Evolutionary conservation across 2,797 vertebrate genomes (phyloP).

Genomic region (Morus bassanus): DNA sequence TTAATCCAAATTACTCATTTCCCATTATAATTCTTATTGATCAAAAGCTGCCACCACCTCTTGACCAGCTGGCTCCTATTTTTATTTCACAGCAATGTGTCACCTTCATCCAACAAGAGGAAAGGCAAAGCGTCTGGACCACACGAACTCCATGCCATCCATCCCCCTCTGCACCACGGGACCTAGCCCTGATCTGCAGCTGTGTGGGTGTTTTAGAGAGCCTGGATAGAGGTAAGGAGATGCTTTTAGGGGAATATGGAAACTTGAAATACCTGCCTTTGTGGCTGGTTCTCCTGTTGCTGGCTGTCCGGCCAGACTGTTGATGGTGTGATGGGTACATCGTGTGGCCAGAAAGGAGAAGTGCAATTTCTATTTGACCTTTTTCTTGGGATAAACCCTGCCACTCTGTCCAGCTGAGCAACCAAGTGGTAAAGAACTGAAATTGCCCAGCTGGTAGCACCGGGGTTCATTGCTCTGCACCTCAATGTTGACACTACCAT

Average conservation of each 20-base stretch:
- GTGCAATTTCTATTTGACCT: background rate
- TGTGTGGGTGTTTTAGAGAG: background rate
- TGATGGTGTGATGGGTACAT: conserved; percentile 7
- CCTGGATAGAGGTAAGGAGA: background rate
- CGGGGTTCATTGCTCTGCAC: background rate
- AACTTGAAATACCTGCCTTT: background rate
- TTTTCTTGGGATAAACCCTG: background rate
- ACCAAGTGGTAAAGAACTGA: background rate
- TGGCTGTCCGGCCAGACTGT: background rate
- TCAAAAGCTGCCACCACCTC: background rate
- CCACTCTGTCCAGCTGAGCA: background rate
- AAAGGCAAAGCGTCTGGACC: background rate
- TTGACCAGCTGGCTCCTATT: background rate
- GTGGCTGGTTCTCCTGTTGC: fast-evolving
- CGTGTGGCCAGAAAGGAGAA: conserved; percentile 48
- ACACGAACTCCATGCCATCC: background rate
- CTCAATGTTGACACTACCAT: background rate
- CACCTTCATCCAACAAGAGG: background rate
- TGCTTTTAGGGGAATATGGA: background rate
- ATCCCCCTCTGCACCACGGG: background rate
- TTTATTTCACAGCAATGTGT: background rate
- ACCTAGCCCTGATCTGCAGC: background rate
- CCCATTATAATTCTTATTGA: background rate
- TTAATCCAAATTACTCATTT: background rate
- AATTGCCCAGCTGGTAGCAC: background rate